phyloP scores from a whole-genome alignment of 1,140 invertebrate species.

The Aphis craccivora region DNA sequence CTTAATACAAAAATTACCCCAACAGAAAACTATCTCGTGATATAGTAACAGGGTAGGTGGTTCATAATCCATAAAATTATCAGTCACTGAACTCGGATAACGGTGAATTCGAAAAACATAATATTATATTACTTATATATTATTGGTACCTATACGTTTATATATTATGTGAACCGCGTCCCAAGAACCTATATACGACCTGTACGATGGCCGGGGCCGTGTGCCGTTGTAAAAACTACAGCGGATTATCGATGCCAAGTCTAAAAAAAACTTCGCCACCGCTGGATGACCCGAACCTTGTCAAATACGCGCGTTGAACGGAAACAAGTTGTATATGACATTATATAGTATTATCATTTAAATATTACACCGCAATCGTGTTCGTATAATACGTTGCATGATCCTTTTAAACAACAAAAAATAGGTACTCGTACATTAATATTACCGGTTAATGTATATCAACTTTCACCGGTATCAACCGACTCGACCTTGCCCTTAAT shows the following conservation, averaged over 20 bases:
- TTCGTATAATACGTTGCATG: not conserved
- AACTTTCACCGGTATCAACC: no score
- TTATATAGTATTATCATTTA: not conserved
- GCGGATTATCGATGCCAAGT: slow-evolving; percentile 55
- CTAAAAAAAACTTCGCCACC: slow-evolving; percentile 39
- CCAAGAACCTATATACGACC: not conserved
- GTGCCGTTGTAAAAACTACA: not conserved
- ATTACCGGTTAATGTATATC: not conserved
- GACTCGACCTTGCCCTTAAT: no score
- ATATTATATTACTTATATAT: not conserved
- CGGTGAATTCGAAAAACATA: not conserved
- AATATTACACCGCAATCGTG: not conserved
- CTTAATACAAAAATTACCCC: not conserved
- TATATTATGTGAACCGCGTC: not conserved
- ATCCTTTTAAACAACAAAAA: not conserved
- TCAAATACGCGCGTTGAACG: not conserved
- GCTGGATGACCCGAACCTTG: slow-evolving; percentile 12
- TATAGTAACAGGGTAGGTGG: not conserved
- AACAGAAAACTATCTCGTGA: not conserved
- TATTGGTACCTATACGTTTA: not conserved
- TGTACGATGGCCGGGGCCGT: not conserved
- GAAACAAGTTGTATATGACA: not conserved
- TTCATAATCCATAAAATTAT: not conserved
- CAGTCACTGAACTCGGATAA: not conserved
- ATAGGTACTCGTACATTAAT: not conserved